Base-by-base conservation (phyloP, 2,888 invertebrate species). In the Sinelater perroti region DNA sequence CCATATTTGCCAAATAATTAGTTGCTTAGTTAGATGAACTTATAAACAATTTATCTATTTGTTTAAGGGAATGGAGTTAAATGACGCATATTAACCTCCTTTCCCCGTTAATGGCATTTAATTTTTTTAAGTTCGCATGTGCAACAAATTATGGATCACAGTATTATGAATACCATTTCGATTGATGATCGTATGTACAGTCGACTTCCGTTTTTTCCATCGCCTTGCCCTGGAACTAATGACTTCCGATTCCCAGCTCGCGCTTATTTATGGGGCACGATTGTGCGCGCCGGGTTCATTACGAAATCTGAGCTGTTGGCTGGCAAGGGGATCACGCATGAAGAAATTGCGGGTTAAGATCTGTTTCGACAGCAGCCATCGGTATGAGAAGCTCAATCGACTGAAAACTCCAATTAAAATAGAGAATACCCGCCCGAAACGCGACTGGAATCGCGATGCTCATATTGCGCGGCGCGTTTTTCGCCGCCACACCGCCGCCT, bases 391-490 rank as follows among this genome's bases (percentile, higher is more conserved):
- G 61, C 63, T 67, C 72, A 71, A 72, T 73, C 72, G 72, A 72
- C 68, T 67, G 71, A 70, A 73, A 72, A 73, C 66, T 72, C 70
- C 72, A 73, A 73, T 73, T 72, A 73, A 73, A 60, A 60, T 56
- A 56, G 52, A 52, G 52, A 47, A 56, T 60, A 56, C 60, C 40
- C 33, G 40, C 45, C 20, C 52, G 46, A 52, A 56, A 56, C 60
- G 60, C 56, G 56, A 52, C 42, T 44, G 30, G 60, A 60, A 52
- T 60, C 46, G 35, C 31, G 56, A 51, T 52, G 50, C 20, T 51
- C 52, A 52, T 60, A 56, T 56, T 52, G 51, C 17, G 10, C 47
- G 30, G 35, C 49, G 44, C 50, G 40, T 51, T 24, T 45, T 54
- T 59, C 49, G 17, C 30, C 6, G 17, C 5, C 16, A 30, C 44